Evolutionary conservation across 2,888 invertebrate genomes (phyloP), one percentile per base, ranked within the genome.

Genomic region (Erynnis tages): DNA sequence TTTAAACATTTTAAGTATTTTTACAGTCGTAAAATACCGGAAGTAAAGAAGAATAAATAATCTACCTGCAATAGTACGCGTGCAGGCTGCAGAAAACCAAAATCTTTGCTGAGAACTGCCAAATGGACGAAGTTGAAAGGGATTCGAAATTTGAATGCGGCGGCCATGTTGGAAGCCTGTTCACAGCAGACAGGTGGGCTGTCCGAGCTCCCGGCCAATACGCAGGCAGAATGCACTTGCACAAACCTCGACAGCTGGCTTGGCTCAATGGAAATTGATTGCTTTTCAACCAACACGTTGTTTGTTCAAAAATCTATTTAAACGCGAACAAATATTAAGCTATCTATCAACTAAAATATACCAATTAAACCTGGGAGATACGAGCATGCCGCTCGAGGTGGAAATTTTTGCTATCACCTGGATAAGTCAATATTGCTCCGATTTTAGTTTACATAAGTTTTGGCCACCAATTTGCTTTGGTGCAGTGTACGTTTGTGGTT

Each of bases 221-320:
- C n/a, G n/a, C n/a, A n/a, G n/a, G 40, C 8, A 40, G 25, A 40
- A 40, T 40, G 40, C 40, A 25, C 40, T 40, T 40, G 40, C 27
- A 40, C 25, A 37, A 21, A 21, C 21, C 37, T 21, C 25, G 40
- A 11, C 43, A 29, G 43, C 27, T 43, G 43, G 43, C 27, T 10
- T 6, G 16, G 29, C 1, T 43, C 25, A 43, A 43, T 19, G 16
- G 27, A 17, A 43, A 43, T 29, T 29, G 43, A 43, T 43, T 43
- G 43, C 43, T 43, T 25, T 29, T 25, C 43, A 43, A 14, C 14
- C 14, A 14, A n/a, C n/a, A n/a, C n/a, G n/a, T n/a, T n/a, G n/a
- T n/a, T n/a, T n/a, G n/a, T n/a, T n/a, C n/a, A n/a, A n/a, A n/a
- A n/a, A n/a, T n/a, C n/a, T n/a, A n/a, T n/a, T n/a, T n/a, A n/a